These are phyloP conservation scores for Drosophila leonis DNA, from an alignment of 2,888 invertebrate species.

Conservation along the genomic window DNA sequence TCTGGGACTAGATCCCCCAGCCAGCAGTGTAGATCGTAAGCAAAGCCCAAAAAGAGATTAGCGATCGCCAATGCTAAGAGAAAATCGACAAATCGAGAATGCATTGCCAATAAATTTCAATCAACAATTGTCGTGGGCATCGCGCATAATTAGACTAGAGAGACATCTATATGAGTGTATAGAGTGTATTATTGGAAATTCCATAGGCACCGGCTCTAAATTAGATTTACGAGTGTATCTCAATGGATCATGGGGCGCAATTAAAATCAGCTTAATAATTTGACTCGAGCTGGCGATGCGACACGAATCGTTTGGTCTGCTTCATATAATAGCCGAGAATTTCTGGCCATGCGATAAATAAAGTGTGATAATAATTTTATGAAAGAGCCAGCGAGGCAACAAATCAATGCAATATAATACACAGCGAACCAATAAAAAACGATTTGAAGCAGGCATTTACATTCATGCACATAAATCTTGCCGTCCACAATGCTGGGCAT, in stretches of 20 bases:
- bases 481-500: constrained; percentile 42
- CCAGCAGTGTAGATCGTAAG: constrained; percentile 22
- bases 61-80: constrained; percentile 36
- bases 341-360: constrained; percentile 54
- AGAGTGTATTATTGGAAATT: constrained; percentile 21
- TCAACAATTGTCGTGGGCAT: constrained; percentile 60
- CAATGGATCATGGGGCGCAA: constrained; percentile 76
- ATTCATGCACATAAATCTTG: constrained; percentile 78
- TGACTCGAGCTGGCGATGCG: constrained; percentile 39
- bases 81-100: constrained; percentile 56
- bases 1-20: constrained; percentile 9
- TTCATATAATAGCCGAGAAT: constrained; percentile 33
- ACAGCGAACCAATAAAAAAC: constrained; percentile 62
- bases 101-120: constrained; percentile 72
- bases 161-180: constrained; percentile 6
- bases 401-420: constrained; percentile 73
- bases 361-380: constrained; percentile 82
- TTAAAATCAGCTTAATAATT: constrained; percentile 82
- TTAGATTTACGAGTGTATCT: constrained; percentile 82
- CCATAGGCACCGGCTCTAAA: constrained; percentile 66
- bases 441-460: constrained; percentile 76
- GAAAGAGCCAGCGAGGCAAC: constrained; percentile 67
- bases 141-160: constrained; percentile 69
- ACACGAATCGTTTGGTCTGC: constrained; percentile 10
- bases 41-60: constrained; percentile 47